Base-by-base conservation (phyloP, 2,888 invertebrate species). In the Calameuta filiformis region DNA sequence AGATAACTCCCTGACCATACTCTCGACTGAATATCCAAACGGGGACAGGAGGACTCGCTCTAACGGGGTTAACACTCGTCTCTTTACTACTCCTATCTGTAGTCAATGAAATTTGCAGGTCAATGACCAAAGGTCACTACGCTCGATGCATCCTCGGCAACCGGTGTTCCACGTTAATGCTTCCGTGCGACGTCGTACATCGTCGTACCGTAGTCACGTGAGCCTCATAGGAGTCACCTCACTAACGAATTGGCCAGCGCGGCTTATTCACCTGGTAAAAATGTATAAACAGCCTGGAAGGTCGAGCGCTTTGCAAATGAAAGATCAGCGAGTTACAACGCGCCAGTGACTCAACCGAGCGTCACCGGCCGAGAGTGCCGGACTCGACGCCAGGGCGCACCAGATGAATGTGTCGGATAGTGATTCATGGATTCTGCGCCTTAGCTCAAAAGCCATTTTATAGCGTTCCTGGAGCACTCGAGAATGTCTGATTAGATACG, bases 401-500 rank as follows among this genome's bases (percentile, higher is more conserved):
- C 71, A 34, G 71, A 71, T 71, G 71, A 71, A 33, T 34, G 71
- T 71, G 71, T 71, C 71, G 71, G 71, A 71, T 15, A 34, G 82
- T 87, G 86, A 88, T 87, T 87, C 88, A 87, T 88, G 83, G 81
- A 88, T 88, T 86, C 84, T 83, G 85, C 78, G 82, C 81, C 82
- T 85, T 84, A 83, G 83, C 77, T 80, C 82, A 84, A 80, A 80
- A 81, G 80, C 79, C 77, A 81, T 83, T 86, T 79, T 79, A 81
- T 82, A 79, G 80, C 80, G 80, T 73, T 80, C 74, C 75, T 76
- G 77, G 80, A 81, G 81, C 77, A 75, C 80, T 80, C 75, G 77
- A 69, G 83, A 87, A 86, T 85, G 84, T 76, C 81, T 87, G 88
- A 88, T 88, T 88, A 88, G 88, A 88, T 88, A 86, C 83, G 85